These are phyloP conservation scores for Pocillopora meandrina DNA, from an alignment of 92 coral and sea anemone genomes.

Conservation along the genomic window DNA sequence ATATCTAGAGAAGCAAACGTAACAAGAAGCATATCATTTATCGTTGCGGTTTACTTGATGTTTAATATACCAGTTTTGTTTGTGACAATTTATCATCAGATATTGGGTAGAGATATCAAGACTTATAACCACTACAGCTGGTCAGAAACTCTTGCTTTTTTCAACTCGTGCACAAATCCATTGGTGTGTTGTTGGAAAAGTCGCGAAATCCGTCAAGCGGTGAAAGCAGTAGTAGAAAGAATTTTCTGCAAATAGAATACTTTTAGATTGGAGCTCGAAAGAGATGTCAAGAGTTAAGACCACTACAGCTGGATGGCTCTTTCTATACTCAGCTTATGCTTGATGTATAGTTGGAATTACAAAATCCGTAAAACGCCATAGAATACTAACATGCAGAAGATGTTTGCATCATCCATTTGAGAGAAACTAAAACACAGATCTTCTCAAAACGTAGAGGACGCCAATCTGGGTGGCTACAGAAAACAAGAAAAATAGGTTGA, in stretches of 20 bases:
- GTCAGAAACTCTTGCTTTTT: constrained; percentile 71
- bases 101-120: constrained; percentile 19
- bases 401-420: neutral
- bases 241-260: neutral
- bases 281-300: too few relatives aligned
- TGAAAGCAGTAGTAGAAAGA: constrained; percentile 18
- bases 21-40: constrained; percentile 50
- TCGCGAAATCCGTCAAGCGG: constrained; percentile 41
- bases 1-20: constrained; percentile 32
- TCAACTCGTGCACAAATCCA: constrained; percentile 71
- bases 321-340: neutral
- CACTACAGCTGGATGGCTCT: neutral
- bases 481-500: constrained; percentile 24
- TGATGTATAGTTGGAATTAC: neutral
- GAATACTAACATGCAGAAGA: too few relatives aligned
- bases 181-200: constrained; percentile 71
- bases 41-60: constrained; percentile 61
- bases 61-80: constrained; percentile 59
- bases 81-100: constrained; percentile 50
- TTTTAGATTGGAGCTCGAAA: too few relatives aligned
- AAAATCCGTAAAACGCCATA: too few relatives aligned
- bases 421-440: too few relatives aligned
- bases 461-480: constrained; percentile 40
- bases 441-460: constrained; percentile 45
- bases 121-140: constrained; percentile 60